Evolutionary conservation across 2,797 vertebrate species (phyloP), one percentile per base, ranked within the genome.

Genomic region (Vipera ursinii): DNA sequence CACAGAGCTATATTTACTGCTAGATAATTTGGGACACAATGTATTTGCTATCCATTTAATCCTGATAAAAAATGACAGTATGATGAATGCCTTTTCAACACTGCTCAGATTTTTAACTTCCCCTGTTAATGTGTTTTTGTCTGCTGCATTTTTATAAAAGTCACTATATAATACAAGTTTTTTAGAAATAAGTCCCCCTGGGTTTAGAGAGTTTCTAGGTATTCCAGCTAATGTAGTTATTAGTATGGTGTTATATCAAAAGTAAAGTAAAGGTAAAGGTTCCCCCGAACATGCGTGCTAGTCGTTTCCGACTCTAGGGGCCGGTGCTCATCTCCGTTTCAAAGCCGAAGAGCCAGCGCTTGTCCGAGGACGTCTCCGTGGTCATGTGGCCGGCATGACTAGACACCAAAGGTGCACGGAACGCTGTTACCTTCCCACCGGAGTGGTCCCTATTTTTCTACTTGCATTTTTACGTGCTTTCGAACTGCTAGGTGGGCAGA

Each of bases 61-160:
- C 59, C 12, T 22, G 48, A 86, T 86, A 17, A 51, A 89, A 56
- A 51, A 87, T 48, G 88, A 89, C 55, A 82, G 26, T 82, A 92
- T 61, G 86, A 89, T 91, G n/a, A 32, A 24, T 82, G n/a, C 22
- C 28, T 92, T 94, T 63, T 86, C 61, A 14, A 86, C 89, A 44
- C 57, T 89, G 14, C 13, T 26, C 69, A 3, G 9, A 65, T 93
- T 89, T 95, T 93, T 59, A 51, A 13, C 86, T 88, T 86, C 24
- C 26, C n/a, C 32, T 61, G n/a, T 13, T 90, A 4, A 12, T 59
- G 57, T 65, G 28, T 28, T 48, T 56, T 32, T 0, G 0, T n/a
- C 53, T n/a, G 55, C 22, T 38, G 3, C 10, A 59, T 32, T 57
- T 87, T 87, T 87, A 17, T 38, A 87, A 87, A 87, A 59, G n/a